A percentile compares a stretch with the other conserved stretches of the same genome.
Evolutionary conservation across 30 jellyfish, hydroid and myxozoan species (phyloP).

Genomic region (Pelagia noctiluca): DNA sequence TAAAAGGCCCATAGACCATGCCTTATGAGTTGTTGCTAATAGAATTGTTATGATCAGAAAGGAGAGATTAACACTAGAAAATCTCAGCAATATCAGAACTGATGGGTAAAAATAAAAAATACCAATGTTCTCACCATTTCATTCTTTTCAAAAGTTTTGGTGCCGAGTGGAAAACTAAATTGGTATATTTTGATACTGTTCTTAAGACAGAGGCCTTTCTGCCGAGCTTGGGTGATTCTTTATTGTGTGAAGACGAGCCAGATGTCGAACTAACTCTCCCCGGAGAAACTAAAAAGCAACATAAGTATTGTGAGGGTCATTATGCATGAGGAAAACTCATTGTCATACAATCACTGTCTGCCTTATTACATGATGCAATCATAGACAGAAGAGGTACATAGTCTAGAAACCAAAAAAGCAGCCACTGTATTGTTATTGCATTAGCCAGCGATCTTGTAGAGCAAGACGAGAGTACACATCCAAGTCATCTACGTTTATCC

Average conservation of each 20-base stretch:
- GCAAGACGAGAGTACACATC: too few species aligned
- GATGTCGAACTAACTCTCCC: constrained; percentile 6
- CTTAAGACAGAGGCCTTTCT: constrained; percentile 75
- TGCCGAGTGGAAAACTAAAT: constrained; percentile 90
- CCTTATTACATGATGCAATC: not conserved
- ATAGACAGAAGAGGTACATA: too few species aligned
- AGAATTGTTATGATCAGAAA: too few species aligned
- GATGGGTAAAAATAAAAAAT: not conserved
- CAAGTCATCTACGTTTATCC: too few species aligned
- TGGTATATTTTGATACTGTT: constrained; percentile 86
- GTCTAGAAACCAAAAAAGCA: not conserved
- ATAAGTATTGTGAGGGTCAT: too few species aligned
- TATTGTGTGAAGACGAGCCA: constrained; percentile 25
- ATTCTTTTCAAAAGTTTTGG: constrained; percentile 90
- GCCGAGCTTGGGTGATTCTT: constrained; percentile 69
- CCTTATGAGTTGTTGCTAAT: too few species aligned
- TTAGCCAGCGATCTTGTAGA: too few species aligned
- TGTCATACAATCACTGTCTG: too few species aligned
- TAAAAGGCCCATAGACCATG: too few species aligned
- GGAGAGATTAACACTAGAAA: too few species aligned
- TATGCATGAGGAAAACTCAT: too few species aligned
- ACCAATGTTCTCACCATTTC: constrained; percentile 78
- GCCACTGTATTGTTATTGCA: too few species aligned
- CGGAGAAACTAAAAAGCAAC: constrained; percentile 10
- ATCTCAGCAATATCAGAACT: not conserved